Evolutionary conservation across 2,888 invertebrate genomes (phyloP).

Genomic region (Exocentrus adspersus): DNA sequence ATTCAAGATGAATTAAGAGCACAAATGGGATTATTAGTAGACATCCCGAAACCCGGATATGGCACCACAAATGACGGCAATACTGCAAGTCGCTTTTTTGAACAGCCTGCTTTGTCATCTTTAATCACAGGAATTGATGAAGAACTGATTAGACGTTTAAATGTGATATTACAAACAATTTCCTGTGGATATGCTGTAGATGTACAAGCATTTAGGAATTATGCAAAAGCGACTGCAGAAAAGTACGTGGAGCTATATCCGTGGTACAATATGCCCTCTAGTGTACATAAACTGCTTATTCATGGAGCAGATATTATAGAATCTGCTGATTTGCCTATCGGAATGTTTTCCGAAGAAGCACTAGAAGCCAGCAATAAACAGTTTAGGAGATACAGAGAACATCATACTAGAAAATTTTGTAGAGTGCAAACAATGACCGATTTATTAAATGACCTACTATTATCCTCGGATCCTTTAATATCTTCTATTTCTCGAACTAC

Average conservation of each 20-base stretch:
- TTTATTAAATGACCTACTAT: constrained; percentile 17
- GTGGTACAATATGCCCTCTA: constrained; percentile 42
- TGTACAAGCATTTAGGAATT: constrained; percentile 27
- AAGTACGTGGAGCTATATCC: constrained; percentile 34
- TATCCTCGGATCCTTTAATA: constrained; percentile 31
- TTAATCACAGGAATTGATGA: constrained; percentile 27
- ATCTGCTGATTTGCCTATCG: constrained; percentile 35
- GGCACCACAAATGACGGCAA: constrained; percentile 43
- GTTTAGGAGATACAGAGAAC: constrained; percentile 5
- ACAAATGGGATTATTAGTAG: constrained; percentile 40
- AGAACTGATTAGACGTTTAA: constrained; percentile 12
- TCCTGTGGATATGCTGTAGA: constrained; percentile 36
- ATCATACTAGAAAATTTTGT: constrained; percentile 16
- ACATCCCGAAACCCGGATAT: constrained; percentile 41
- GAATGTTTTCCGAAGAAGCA: constrained; percentile 40
- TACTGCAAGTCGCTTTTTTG: constrained; percentile 41
- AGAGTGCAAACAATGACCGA: constrained; percentile 30
- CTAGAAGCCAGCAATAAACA: constrained; percentile 39
- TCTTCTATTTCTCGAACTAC: neutral
- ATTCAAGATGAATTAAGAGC: too few species aligned
- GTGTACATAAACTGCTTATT: constrained; percentile 40
- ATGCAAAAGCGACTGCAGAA: constrained; percentile 31
- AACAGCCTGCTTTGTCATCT: constrained; percentile 26
- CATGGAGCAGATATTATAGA: constrained; percentile 39
- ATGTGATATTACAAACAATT: constrained; percentile 30